Base-by-base conservation (phyloP, 2,797 vertebrate species). In the Eurystomus glaucurus region DNA sequence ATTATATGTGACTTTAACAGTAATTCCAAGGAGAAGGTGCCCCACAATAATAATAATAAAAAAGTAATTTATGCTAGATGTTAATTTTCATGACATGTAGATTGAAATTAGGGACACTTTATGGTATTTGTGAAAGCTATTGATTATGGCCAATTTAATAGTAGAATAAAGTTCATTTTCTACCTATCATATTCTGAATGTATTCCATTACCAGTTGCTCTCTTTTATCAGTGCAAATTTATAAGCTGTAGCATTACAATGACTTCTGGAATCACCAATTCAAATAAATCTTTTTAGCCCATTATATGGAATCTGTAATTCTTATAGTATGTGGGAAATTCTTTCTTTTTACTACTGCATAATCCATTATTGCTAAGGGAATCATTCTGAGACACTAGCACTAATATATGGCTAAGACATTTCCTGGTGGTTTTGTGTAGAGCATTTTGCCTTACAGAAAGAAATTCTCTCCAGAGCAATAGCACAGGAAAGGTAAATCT, bases 161-260 rank as follows among this genome's bases (percentile, higher is more conserved):
- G 61, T 12, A 96, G 64, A 92, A 95, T 74, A 93, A 96, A 71
- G 76, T 93, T 96, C 79, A 64, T 94, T 97, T 97, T 94, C 48
- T 50, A 91, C 51, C 61, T 95, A 60, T 93, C 76, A 64, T 70
- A 3, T 83, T 97, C 85, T 85, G 37, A 92, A 57, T 91, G 22
- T 79, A 92, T 85, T 91, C 76, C 84, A 81, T 83, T 82, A 93
- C n/a, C 14, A n/a, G 41, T 65, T 91, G 11, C 48, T 95, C 60
- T 85, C 72, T 80, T 91, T 97, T 92, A 92, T 78, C 20, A 48
- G 37, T 93, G 57, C 37, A 78, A 85, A 92, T 83, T 80, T 96
- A 92, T 70, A 97, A 90, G 25, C 57, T 90, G 82, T 39, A 92
- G 35, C 29, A 77, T 55, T 94, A 74, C 69, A 54, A 95, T 89